Evolutionary conservation across 2,888 invertebrate genomes (phyloP).

Genomic region (Eilema sororculum): DNA sequence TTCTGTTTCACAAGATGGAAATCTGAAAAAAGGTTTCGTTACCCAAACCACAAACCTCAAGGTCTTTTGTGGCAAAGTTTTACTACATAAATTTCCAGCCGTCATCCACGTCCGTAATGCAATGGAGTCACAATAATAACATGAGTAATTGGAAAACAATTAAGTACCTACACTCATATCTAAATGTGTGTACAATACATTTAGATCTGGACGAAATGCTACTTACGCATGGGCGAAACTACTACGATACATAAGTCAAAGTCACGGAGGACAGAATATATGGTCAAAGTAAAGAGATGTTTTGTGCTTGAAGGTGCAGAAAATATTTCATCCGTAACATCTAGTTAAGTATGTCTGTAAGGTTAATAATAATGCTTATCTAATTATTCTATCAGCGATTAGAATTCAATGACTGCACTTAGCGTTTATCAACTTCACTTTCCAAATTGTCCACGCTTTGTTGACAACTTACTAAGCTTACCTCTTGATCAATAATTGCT

Average conservation of each 20-base stretch:
- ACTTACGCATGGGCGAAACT: not conserved
- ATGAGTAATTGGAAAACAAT: not conserved
- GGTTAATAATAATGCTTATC: not conserved
- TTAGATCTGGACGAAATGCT: not conserved
- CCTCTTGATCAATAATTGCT: not conserved
- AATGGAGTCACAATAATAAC: not conserved
- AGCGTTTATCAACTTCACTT: not conserved
- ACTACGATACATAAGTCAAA: no score
- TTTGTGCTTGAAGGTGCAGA: not conserved
- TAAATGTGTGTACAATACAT: not conserved
- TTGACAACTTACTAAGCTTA: not conserved
- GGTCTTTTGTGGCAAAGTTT: not conserved
- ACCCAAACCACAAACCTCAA: not conserved
- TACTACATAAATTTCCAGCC: not conserved
- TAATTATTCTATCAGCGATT: not conserved
- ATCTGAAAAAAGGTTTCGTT: not conserved
- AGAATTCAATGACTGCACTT: constrained; percentile 1
- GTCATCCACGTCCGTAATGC: not conserved
- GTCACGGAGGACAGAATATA: no score
- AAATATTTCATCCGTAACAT: not conserved
- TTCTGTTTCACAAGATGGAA: not conserved
- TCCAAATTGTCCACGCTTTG: not conserved
- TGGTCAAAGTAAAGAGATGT: no score
- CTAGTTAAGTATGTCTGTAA: not conserved
- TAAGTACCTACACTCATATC: not conserved